These are phyloP conservation scores for Margarornis squamiger DNA, from an alignment of 2,797 vertebrate genomes.

Conservation along the genomic window DNA sequence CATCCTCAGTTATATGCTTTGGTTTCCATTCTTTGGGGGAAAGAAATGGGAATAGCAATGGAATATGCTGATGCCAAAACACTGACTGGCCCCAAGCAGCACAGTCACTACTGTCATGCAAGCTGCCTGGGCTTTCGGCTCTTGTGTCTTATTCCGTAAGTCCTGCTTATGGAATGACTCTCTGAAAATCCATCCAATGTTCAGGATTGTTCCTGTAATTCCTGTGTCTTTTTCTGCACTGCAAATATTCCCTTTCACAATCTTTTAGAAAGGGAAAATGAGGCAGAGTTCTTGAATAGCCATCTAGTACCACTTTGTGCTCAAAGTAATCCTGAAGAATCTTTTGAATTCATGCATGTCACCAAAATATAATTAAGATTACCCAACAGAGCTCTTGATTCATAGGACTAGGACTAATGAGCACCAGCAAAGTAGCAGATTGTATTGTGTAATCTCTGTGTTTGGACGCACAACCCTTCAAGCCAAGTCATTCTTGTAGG, in stretches of 20 bases:
- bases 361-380: conserved; percentile 4
- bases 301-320: neutral
- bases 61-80: neutral
- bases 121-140: neutral
- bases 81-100: neutral
- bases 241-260: neutral
- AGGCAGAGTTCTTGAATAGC: neutral
- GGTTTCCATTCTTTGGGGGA: neutral
- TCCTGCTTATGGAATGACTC: neutral
- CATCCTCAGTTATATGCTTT: neutral
- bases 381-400: neutral
- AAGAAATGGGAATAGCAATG: neutral
- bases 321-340: neutral
- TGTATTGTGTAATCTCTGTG: neutral
- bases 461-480: neutral
- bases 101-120: neutral
- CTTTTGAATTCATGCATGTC: neutral
- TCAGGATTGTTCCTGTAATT: neutral
- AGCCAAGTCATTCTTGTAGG: neutral
- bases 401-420: neutral
- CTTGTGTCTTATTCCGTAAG: neutral
- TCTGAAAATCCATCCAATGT: neutral
- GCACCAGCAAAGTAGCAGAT: neutral
- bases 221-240: neutral
- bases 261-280: neutral